phyloP scores from a whole-genome alignment of 2,797 vertebrate genomes.

The Anniella stebbinsi region DNA sequence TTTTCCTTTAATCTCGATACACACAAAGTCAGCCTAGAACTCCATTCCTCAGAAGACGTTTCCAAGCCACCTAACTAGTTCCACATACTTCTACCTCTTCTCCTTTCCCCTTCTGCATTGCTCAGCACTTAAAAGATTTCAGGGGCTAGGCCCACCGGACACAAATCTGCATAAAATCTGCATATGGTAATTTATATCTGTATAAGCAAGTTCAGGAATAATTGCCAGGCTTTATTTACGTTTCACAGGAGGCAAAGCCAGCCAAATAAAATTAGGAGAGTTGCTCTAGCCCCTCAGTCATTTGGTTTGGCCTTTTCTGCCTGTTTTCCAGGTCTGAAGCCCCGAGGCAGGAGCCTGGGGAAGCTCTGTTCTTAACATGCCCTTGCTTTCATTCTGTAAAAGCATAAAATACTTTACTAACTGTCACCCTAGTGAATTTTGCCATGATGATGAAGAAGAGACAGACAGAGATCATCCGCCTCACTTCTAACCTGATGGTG shows the following conservation, averaged over 20 bases:
- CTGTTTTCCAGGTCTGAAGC: not conserved
- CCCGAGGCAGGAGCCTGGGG: not conserved
- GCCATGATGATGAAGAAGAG: not conserved
- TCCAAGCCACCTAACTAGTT: not conserved
- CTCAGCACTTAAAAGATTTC: no score
- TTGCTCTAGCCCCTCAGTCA: not conserved
- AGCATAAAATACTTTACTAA: not conserved
- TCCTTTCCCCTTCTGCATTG: not conserved
- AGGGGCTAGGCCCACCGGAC: no score
- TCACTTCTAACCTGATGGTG: conserved; percentile 81
- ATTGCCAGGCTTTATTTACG: no score
- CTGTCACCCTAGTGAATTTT: not conserved
- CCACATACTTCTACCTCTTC: not conserved
- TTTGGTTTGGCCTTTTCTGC: not conserved
- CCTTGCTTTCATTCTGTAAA: not conserved
- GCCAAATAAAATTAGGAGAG: no score
- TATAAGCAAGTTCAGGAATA: no score
- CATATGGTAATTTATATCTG: no score
- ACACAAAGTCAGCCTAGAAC: not conserved
- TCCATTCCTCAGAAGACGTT: not conserved
- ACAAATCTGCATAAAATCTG: no score
- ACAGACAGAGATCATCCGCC: not conserved
- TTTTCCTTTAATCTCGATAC: no score
- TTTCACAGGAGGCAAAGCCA: no score
- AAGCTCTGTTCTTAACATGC: not conserved